Conservation (phyloP, 2,797 vertebrate genomes). For the Malurus leucopterus region DNA sequence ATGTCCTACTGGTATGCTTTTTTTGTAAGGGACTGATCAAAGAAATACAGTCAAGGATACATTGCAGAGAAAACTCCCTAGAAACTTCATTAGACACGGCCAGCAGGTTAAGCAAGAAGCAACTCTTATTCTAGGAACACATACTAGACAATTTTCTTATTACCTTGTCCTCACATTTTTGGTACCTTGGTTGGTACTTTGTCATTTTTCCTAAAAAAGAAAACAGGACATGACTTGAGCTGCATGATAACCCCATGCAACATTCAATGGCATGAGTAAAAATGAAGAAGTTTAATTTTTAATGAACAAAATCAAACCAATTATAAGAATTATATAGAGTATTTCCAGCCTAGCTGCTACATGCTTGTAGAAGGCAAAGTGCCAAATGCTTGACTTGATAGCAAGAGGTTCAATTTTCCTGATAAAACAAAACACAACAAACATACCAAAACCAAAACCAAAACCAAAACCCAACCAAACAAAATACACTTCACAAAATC, state of each 20-base stretch:
- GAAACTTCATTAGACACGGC: background rate
- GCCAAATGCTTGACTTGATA: background rate
- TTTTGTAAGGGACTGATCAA: background rate
- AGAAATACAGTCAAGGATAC: slow-evolving; percentile 5
- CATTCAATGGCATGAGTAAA: background rate
- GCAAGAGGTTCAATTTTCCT: background rate
- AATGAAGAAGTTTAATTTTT: background rate
- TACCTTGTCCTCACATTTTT: background rate
- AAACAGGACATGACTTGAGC: background rate
- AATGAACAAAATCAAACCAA: background rate
- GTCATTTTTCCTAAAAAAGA: background rate
- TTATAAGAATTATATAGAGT: background rate
- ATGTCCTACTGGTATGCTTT: background rate
- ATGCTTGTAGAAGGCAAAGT: background rate
- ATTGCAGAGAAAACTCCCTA: background rate
- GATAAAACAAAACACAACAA: background rate
- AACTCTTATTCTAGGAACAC: background rate
- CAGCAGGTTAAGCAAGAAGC: background rate
- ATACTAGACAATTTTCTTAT: background rate
- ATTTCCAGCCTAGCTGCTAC: background rate
- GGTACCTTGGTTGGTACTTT: background rate
- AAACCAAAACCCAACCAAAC: background rate
- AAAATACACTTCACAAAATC: background rate
- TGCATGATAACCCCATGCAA: background rate
- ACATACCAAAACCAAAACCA: background rate